Conservation (phyloP, 2,888 invertebrate species). For the Bursaphelenchus okinawaensis region DNA sequence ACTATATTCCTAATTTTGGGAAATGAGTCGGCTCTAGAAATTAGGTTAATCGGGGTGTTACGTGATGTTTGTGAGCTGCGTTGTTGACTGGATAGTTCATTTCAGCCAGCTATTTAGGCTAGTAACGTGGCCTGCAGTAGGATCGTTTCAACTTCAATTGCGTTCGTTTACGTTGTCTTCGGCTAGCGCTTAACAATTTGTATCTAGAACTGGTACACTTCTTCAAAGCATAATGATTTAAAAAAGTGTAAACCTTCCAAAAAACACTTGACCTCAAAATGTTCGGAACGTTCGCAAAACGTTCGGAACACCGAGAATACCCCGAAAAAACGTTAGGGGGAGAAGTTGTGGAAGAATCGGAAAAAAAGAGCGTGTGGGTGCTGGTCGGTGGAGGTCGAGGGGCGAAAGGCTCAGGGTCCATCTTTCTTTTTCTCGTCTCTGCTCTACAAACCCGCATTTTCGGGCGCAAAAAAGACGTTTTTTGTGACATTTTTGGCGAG, state of each 20-base stretch:
- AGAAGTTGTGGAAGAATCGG: too few relatives aligned
- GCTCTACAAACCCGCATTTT: background rate
- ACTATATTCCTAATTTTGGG: slow-evolving; percentile 65
- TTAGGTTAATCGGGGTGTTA: slow-evolving; percentile 66
- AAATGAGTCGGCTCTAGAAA: slow-evolving; percentile 73
- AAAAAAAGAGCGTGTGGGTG: background rate
- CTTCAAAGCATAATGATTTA: too few relatives aligned
- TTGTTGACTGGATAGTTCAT: slow-evolving; percentile 53
- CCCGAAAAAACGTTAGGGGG: too few relatives aligned
- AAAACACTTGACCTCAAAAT: too few relatives aligned
- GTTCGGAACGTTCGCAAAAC: too few relatives aligned
- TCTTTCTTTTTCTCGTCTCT: background rate
- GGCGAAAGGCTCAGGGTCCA: too few relatives aligned
- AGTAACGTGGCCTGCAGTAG: slow-evolving; percentile 50
- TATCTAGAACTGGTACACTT: slow-evolving; percentile 67
- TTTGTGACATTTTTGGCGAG: too few relatives aligned
- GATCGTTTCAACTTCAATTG: slow-evolving; percentile 55
- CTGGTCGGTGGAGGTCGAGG: background rate
- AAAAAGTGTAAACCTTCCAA: too few relatives aligned
- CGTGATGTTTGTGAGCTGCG: slow-evolving; percentile 59
- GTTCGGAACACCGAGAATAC: too few relatives aligned
- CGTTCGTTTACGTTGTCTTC: slow-evolving; percentile 56
- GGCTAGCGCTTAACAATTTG: slow-evolving; percentile 64
- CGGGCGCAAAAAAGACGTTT: too few relatives aligned
- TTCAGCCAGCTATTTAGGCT: slow-evolving; percentile 43